Base-by-base conservation (phyloP, 2,113 vertebrate species). In the Leptodactylus fuscus region DNA sequence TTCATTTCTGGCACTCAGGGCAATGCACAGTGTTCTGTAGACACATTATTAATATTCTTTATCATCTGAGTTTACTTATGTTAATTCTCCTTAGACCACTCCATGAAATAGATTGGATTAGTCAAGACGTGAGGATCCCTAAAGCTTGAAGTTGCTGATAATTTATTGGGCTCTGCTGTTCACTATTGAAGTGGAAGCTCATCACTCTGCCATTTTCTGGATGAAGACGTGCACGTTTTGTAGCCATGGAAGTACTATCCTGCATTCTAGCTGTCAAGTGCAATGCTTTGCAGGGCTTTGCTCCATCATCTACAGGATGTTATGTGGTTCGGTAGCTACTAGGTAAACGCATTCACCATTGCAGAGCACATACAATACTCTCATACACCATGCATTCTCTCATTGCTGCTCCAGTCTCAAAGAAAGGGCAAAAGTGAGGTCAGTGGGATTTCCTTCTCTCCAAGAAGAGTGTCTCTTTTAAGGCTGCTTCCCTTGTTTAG, bases 401-500 rank as follows among this genome's bases (percentile, higher is more conserved):
- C 38, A 44, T 12, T 44, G 36, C 15, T 67, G 20, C 41, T 41
- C 13, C 22, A 13, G 49, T 16, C 80, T 91, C 89, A 94, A 87
- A 89, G 88, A 87, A 91, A 89, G 27, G 96, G 91, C 22, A 99
- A 92, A 87, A 99, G 92, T 69, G 96, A 81, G 0, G 93, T 92
- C 34, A 99, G 92, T 0, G 95, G 93, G 74, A 98, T 91, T 91
- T 98, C 97, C 87, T 95, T 94, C 90, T 98, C 97, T 0, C 97
- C 98, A n/a, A 99, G 95, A 89, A 99, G 91, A 0, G 93, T 95
- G 93, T 99, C 96, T 89, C 97, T 92, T 91, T 98, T 99, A 4
- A 99, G 95, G 89, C 97, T 98, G 88, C 97, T 95, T n/a, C 97
- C 97, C 87, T 98, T 99, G 92, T 99, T 99, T 24, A 99, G 96